Percentiles rank a stretch among this genome's conserved stretches.
phyloP scores from a whole-genome alignment of 2,113 vertebrate genomes.

The Cryptomyrus ogoouensis region DNA sequence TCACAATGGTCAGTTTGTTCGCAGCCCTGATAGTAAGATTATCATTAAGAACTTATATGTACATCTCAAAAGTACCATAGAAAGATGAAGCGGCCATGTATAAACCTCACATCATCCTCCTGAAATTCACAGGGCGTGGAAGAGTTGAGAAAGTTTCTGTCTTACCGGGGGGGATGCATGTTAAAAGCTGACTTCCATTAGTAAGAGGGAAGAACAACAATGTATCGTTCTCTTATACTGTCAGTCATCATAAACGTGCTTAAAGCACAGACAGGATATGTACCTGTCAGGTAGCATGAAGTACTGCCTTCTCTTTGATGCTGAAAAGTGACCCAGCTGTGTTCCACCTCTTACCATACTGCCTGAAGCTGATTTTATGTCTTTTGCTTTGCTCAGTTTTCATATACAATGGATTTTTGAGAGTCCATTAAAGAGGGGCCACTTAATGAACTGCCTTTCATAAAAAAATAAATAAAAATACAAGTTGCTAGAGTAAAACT shows the following conservation, averaged over 20 bases:
- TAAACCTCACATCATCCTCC: neutral
- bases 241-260: neutral
- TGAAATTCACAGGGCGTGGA: neutral
- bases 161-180: neutral
- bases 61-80: neutral
- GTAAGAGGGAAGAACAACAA: neutral
- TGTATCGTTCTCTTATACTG: neutral
- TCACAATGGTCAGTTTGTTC: neutral
- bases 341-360: neutral
- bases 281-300: neutral
- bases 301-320: neutral
- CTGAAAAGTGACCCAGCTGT: neutral
- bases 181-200: neutral
- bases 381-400: neutral
- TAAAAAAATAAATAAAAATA: neutral
- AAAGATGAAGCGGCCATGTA: neutral
- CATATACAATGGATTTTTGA: neutral
- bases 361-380: too few relatives aligned
- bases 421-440: neutral
- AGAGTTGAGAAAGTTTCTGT: neutral
- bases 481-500: neutral
- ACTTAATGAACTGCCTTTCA: neutral
- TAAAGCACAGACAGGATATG: neutral
- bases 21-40: neutral
- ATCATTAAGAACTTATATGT: neutral